These are phyloP conservation scores for Eleginops maclovinus DNA, from an alignment of 2,113 vertebrate species.

Conservation along the genomic window DNA sequence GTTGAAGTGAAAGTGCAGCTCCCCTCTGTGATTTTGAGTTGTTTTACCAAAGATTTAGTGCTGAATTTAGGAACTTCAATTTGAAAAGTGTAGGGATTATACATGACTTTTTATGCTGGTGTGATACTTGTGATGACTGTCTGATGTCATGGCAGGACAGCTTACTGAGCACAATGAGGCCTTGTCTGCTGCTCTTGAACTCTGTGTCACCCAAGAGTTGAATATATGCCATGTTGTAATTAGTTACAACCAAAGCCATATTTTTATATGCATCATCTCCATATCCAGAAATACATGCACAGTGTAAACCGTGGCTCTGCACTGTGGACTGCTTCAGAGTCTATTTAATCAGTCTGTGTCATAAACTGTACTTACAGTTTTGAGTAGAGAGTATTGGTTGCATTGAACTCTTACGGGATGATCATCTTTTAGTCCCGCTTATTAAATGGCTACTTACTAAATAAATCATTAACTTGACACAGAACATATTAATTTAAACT, in stretches of 20 bases:
- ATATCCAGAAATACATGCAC: not conserved
- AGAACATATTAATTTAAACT: too few relatives aligned
- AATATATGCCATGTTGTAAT: conserved; percentile 35
- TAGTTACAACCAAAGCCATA: not conserved
- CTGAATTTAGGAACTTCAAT: not conserved
- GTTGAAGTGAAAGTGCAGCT: conserved; percentile 31
- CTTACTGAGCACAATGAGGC: conserved; percentile 60
- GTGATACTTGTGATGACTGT: conserved; percentile 22
- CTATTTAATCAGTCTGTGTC: too few relatives aligned
- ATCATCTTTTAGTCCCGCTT: too few relatives aligned
- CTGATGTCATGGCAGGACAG: conserved; percentile 69
- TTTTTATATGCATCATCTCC: conserved; percentile 5
- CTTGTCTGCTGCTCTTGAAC: conserved; percentile 64
- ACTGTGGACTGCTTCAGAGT: too few relatives aligned
- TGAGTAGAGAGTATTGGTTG: too few relatives aligned
- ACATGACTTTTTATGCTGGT: conserved; percentile 16
- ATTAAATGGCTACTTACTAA: too few relatives aligned
- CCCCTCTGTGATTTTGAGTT: not conserved
- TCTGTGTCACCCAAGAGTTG: conserved; percentile 56
- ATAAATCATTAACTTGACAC: too few relatives aligned
- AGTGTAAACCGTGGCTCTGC: too few relatives aligned
- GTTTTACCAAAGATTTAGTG: not conserved
- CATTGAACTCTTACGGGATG: too few relatives aligned
- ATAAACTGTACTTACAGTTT: too few relatives aligned
- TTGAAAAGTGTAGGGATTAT: not conserved